These are phyloP conservation scores for Clarias laeviceps DNA, from an alignment of 2,797 vertebrate species.

Conservation along the genomic window DNA sequence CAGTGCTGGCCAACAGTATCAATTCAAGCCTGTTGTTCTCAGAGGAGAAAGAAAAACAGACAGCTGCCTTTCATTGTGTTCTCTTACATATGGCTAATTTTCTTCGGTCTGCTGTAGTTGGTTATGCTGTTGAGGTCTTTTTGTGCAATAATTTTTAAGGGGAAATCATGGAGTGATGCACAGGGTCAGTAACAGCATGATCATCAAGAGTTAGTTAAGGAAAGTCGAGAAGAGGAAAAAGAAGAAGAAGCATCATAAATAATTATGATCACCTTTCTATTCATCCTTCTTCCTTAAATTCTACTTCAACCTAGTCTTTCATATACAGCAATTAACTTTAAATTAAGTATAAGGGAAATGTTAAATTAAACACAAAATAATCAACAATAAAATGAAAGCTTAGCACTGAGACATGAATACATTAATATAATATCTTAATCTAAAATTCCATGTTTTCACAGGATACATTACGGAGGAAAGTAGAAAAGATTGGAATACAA, in stretches of 20 bases:
- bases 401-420: background rate
- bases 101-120: slow-evolving; percentile 28
- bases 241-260: background rate
- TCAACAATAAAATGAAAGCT: background rate
- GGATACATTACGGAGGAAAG: background rate
- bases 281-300: background rate
- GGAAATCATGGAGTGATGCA: background rate
- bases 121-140: background rate
- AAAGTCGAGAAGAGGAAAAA: background rate
- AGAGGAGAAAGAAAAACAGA: slow-evolving; percentile 24
- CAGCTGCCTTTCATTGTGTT: slow-evolving; percentile 14
- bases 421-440: background rate
- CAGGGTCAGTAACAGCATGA: background rate
- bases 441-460: background rate
- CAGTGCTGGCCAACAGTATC: slow-evolving; percentile 26
- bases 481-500: background rate
- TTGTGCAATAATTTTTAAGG: slow-evolving; percentile 1
- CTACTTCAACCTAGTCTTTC: no score
- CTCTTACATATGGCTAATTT: slow-evolving; percentile 26
- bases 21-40: slow-evolving; percentile 11
- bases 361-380: background rate
- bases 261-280: background rate
- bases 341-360: background rate
- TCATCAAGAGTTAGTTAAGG: background rate
- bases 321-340: background rate